phyloP scores from a whole-genome alignment of 2,888 invertebrate species.

The Melanophora roralis region DNA sequence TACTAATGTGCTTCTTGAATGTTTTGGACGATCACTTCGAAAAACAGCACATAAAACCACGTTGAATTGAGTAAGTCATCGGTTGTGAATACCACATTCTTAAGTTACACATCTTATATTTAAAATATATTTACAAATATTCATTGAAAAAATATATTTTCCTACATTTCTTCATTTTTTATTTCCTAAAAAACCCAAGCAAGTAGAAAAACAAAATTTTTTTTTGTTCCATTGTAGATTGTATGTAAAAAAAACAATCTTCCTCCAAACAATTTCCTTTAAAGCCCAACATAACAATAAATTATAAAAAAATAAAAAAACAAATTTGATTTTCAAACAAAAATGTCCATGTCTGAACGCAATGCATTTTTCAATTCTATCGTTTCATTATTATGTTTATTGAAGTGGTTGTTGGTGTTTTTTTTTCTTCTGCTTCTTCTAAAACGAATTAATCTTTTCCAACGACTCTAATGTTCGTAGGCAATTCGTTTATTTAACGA shows the following conservation, averaged over 20 bases:
- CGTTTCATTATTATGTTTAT: conserved; percentile 35
- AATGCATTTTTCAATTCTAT: conserved; percentile 58
- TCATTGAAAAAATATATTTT: no score
- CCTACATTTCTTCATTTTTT: neutral
- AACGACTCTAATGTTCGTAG: conserved; percentile 41
- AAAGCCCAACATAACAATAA: conserved; percentile 15
- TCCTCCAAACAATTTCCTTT: conserved; percentile 50
- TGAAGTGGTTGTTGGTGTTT: neutral
- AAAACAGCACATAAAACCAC: no score
- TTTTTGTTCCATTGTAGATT: conserved; percentile 11
- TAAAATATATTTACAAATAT: no score
- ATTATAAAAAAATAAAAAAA: neutral
- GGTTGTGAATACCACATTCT: no score
- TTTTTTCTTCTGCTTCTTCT: conserved; percentile 17
- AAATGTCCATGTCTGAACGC: conserved; percentile 52
- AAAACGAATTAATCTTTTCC: conserved; percentile 33
- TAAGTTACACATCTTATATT: no score
- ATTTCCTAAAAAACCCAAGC: neutral
- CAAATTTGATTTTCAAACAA: conserved; percentile 28
- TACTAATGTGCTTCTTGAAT: no score
- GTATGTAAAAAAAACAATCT: conserved; percentile 22
- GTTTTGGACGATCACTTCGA: no score
- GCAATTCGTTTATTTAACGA: conserved; percentile 35
- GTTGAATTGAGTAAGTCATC: no score
- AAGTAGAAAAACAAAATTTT: neutral